These are phyloP conservation scores for Eonycteris spelaea DNA, from an alignment of 2,113 vertebrate genomes.

Conservation along the genomic window DNA sequence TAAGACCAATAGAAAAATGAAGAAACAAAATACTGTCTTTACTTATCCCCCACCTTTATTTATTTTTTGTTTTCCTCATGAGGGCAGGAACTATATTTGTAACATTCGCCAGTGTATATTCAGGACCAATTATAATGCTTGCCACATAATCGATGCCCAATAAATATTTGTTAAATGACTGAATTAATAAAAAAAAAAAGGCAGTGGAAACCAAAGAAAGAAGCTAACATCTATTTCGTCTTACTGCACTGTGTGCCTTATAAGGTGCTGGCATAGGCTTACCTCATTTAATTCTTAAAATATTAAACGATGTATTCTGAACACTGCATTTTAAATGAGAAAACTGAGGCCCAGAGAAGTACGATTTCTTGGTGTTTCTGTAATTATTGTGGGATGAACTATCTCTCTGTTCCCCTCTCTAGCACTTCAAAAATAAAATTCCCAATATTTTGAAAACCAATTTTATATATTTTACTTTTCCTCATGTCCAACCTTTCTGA, in stretches of 20 bases:
- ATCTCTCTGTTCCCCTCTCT: neutral
- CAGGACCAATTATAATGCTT: neutral
- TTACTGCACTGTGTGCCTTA: neutral
- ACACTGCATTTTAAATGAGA: neutral
- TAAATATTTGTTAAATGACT: neutral
- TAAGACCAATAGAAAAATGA: neutral
- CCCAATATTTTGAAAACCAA: neutral
- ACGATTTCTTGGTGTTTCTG: neutral
- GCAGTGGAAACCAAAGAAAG: neutral
- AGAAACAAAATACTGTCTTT: neutral
- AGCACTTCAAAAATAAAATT: constrained; percentile 30
- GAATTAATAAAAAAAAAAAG: neutral
- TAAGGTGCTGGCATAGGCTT: neutral
- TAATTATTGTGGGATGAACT: neutral
- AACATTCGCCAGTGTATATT: neutral
- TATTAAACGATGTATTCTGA: neutral
- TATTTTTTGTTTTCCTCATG: neutral
- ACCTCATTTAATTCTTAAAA: constrained; percentile 12
- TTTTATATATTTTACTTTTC: constrained; percentile 50
- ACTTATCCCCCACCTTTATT: neutral
- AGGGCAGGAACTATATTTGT: neutral
- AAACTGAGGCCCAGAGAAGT: neutral
- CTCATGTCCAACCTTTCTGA: neutral
- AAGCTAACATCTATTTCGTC: neutral
- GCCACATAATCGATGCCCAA: neutral